Evolutionary conservation across 2,888 invertebrate species (phyloP), one percentile per base, ranked within the genome.

Genomic region (Rhimphoctona megacephalus): DNA sequence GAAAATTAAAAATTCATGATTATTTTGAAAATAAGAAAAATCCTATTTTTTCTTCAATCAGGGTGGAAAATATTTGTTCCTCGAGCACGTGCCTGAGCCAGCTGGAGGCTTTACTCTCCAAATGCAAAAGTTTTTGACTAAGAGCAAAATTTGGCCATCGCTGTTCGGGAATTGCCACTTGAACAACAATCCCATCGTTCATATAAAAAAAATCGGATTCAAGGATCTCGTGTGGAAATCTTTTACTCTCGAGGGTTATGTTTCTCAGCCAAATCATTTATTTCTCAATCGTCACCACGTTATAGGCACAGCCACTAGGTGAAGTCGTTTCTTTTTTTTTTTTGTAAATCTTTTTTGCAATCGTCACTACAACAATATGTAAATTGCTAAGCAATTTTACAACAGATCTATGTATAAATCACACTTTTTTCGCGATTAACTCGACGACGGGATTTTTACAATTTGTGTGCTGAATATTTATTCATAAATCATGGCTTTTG

Each of bases 1-100:
- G 0, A 2, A 25, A 57, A 30, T 0, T 14, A 2, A 33, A 33
- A 33, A 33, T 33, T n/a, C n/a, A 19, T n/a, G 54, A 54, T 11
- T 4, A 57, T 14, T 14, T 11, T 8, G 7, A 49, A 30, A 25
- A 14, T 39, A 22, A 36, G 9, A 46, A 70, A 49, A 9, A 49
- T 33, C 17, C 22, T 36, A 30, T 33, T 17, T 19, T 46, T 54
- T 69, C 22, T 22, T 14, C 88, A 64, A n/a, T n/a, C 79, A 94
- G 94, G 92, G 90, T 39, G 93, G 93, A 52, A 90, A 89, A 70
- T 94, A 93, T 88, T 89, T 92, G 30, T 94, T 94, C 73, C 88
- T 93, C 87, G 94, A 94, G 76, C 94, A 94, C 83, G 84, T 92
- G 33, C 90, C 92, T 2, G 92, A 92, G 22, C 79, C 83, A 1